Evolutionary conservation across 2,113 vertebrate genomes (phyloP).

Genomic region (Charina bottae): DNA sequence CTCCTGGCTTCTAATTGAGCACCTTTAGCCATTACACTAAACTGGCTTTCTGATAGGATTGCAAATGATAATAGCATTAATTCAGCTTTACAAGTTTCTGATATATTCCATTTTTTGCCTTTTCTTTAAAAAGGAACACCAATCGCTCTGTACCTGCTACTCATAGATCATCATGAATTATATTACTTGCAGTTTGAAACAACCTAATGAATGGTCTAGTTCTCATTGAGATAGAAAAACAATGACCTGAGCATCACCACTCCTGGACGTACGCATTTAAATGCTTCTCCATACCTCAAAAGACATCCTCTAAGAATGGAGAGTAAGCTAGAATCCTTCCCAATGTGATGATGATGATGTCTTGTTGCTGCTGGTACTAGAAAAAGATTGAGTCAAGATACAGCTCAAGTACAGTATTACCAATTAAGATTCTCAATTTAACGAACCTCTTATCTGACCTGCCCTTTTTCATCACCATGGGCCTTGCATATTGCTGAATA

Average conservation of each 20-base stretch:
- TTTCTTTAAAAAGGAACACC: not conserved
- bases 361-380: not conserved
- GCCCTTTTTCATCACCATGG: not conserved
- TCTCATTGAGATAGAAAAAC: not conserved
- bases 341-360: too few relatives aligned
- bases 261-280: not conserved
- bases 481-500: not conserved
- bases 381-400: not conserved
- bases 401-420: not conserved
- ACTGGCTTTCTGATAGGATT: not conserved
- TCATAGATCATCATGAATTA: not conserved
- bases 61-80: not conserved
- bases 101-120: not conserved
- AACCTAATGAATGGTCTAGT: not conserved
- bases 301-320: not conserved
- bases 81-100: not conserved
- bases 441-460: not conserved
- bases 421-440: not conserved
- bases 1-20: too few relatives aligned
- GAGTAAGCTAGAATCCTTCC: not conserved
- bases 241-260: not conserved
- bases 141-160: not conserved
- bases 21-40: too few relatives aligned
- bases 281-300: not conserved
- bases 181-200: not conserved